A percentile compares a stretch with the other conserved stretches of the same genome.
These are phyloP conservation scores for Porites cylindrica DNA, from an alignment of 92 coral and sea anemone species.

Conservation along the genomic window DNA sequence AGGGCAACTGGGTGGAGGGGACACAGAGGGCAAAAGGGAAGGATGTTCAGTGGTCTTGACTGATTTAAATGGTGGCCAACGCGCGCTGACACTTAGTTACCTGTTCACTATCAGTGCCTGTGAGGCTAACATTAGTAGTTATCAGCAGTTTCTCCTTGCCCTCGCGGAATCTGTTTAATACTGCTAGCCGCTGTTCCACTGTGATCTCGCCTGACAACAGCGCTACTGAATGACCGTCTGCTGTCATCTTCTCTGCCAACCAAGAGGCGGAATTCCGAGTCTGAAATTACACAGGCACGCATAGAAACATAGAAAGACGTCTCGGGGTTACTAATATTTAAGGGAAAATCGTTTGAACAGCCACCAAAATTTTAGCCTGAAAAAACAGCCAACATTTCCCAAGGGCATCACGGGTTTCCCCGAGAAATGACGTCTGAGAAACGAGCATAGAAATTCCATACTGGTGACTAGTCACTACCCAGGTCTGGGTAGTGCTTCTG, in stretches of 20 bases:
- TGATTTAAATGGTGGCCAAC: no score
- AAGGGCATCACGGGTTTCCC: no score
- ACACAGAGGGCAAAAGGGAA: no score
- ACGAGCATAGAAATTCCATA: no score
- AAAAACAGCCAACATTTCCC: no score
- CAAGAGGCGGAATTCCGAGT: constrained; percentile 87
- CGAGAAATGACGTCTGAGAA: no score
- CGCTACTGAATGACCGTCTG: constrained; percentile 89
- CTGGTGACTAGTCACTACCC: no score
- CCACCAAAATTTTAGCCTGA: no score
- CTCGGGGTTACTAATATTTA: no score
- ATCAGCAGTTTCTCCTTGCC: constrained; percentile 91
- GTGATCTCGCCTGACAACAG: constrained; percentile 89
- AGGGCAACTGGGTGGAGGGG: no score
- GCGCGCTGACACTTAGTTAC: constrained; percentile 7
- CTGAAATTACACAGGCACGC: constrained; percentile 39
- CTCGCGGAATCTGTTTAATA: constrained; percentile 86
- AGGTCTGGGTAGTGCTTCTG: no score
- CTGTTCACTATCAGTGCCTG: constrained; percentile 95
- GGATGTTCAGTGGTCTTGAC: not conserved
- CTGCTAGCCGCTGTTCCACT: constrained; percentile 90
- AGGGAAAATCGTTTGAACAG: no score
- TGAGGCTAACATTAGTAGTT: constrained; percentile 91
- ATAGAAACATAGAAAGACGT: not conserved
- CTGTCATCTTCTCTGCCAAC: constrained; percentile 88